Conservation (phyloP, 2,113 vertebrate species). For the Ciconia maguari region DNA sequence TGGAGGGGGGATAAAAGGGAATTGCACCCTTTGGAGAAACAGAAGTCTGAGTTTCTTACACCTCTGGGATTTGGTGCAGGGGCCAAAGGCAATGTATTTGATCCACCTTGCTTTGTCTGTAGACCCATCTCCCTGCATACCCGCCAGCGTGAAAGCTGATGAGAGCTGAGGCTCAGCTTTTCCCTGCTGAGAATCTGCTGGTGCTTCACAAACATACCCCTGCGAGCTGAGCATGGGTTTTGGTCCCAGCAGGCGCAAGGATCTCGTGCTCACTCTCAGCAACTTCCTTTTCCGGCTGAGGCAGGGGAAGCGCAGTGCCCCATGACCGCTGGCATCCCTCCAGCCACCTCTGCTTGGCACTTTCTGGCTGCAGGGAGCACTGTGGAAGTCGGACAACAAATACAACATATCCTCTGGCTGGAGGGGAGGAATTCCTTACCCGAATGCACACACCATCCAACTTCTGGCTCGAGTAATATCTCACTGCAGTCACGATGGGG, state of each 20-base stretch:
- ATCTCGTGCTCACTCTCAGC: rapidly evolving
- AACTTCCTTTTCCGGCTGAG: neutral
- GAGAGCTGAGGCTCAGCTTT: neutral
- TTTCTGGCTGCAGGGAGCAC: neutral
- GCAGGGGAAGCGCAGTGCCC: neutral
- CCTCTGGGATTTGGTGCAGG: neutral
- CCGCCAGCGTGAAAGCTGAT: neutral
- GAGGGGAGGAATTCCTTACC: neutral
- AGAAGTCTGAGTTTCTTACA: neutral
- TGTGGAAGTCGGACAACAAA: neutral
- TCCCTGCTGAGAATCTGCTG: neutral
- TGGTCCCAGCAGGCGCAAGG: rapidly evolving
- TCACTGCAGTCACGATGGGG: rapidly evolving
- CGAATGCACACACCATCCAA: rapidly evolving
- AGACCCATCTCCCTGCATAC: neutral
- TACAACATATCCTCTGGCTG: neutral
- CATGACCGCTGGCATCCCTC: neutral
- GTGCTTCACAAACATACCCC: neutral
- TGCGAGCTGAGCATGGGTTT: neutral
- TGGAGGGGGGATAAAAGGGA: neutral
- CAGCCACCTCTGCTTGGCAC: neutral
- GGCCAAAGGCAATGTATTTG: neutral
- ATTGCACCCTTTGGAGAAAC: neutral
- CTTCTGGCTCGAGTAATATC: neutral
- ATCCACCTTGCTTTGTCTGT: neutral